Base-by-base conservation (phyloP, 2,113 vertebrate species). In the Lasiurus borealis region DNA sequence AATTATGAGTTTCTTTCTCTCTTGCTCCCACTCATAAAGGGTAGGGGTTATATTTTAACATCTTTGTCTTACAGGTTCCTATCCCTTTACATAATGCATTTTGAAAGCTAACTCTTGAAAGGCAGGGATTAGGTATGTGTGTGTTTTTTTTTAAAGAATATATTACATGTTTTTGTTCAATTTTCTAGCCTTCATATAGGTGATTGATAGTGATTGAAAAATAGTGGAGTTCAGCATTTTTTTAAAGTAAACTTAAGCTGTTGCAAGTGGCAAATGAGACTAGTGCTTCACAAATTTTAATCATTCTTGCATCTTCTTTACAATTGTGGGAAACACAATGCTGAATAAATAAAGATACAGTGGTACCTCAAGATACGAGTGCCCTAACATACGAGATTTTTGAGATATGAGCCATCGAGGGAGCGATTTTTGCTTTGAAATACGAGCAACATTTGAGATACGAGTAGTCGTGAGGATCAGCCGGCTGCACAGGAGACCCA, bases 331-430 rank as follows among this genome's bases (percentile, higher is more conserved):
- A 95, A 54, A 27, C 10, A 69, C 1, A 4, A 3, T 81, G 5
- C 68, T 89, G 12, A 62, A 81, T 91, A 89, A 92, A 82, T 71
- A 54, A 83, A 72, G 36, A 57, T 90, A 44, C 48, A 40, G 40
- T 40, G 40, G 40, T 40, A 40, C 40, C 40, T 40, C 40, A 5
- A 40, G 40, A 40, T 40, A 40, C 40, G 5, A 40, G 40, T 40
- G 40, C 40, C 40, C 40, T 40, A 40, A 40, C 40, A 40, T 40
- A 40, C 5, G 40, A 40, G 40, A 40, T 40, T 40, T 40, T 40
- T 40, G 40, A 40, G 40, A 40, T 40, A 40, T 40, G 40, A 40
- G 40, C 40, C 40, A 40, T 40, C 40, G 40, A 40, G 40, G 5
- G 40, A 40, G 40, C 5, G 40, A 40, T 40, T 40, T 40, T 40